Base-by-base conservation (phyloP, 2,113 vertebrate genomes). In the Scytalopus superciliaris region DNA sequence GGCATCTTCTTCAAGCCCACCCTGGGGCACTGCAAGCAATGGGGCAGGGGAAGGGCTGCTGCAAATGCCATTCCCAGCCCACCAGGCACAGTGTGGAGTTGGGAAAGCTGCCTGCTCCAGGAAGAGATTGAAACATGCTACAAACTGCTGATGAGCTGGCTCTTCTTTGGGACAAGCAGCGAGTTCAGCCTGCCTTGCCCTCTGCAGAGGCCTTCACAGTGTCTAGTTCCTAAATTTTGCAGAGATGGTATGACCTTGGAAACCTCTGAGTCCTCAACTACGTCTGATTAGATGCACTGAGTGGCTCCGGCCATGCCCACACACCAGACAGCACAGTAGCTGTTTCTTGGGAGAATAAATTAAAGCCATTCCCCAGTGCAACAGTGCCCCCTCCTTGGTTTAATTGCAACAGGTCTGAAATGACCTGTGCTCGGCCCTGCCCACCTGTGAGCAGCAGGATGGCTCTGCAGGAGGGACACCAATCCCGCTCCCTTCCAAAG, bases 161-260 rank as follows among this genome's bases (percentile, higher is more conserved):
- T 55, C 23, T 44, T 14, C 23, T n/a, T 60, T 37, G 62, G 45
- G 42, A 16, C 6, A 31, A 90, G 53, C 2, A 1, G 19, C 0
- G 1, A 85, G 24, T 66, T 70, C 81, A 81, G 39, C 31, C 16
- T 25, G 21, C 31, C 21, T 30, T 80, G 18, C 16, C 37, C 33
- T 68, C 59, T 80, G 35, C 68, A 66, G 44, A 42, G 14, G 12
- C 68, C 18, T 77, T 84, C 9, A 7, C 2, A 2, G 14, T 78
- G 30, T 35, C 18, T 45, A 24, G 39, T 4, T 82, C 74, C 42
- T 79, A 62, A 56, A 63, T 87, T 70, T 55, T 78, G 47, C 47
- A 59, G 69, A 68, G 63, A 30, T 72, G 42, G 3, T 49, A 17
- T 23, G 40, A 83, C 2, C n/a, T 53, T 66, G 56, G 74, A 91